Evolutionary conservation across 2,797 vertebrate genomes (phyloP).

Genomic region (Pipistrellus nathusii): DNA sequence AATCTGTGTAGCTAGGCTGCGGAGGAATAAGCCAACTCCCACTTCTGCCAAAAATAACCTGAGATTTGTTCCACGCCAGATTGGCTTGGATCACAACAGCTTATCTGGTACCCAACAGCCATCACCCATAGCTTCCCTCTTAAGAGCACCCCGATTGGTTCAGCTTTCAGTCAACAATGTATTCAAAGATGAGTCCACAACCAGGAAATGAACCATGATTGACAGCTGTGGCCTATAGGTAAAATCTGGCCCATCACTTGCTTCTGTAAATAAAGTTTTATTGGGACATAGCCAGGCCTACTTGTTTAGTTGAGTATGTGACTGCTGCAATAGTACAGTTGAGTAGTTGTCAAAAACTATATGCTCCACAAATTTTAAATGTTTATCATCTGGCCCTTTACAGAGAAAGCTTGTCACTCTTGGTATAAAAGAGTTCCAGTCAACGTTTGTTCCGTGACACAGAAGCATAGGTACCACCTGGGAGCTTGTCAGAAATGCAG

Average conservation of each 20-base stretch:
- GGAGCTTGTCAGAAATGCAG: not conserved
- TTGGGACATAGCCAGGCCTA: not conserved
- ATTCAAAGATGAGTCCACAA: not conserved
- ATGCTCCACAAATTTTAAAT: not conserved
- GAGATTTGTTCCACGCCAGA: not conserved
- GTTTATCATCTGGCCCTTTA: not conserved
- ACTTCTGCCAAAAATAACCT: not conserved
- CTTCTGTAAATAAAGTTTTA: slow-evolving; percentile 46
- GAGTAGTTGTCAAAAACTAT: not conserved
- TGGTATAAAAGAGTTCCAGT: too few relatives aligned
- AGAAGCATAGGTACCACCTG: not conserved
- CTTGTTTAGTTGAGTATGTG: not conserved
- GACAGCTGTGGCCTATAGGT: not conserved
- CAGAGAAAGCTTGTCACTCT: not conserved
- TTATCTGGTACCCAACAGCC: not conserved
- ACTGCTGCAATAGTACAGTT: not conserved
- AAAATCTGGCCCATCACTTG: not conserved
- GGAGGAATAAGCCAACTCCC: not conserved
- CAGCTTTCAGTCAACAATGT: not conserved
- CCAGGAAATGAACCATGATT: not conserved
- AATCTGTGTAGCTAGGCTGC: not conserved
- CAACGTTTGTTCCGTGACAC: too few relatives aligned
- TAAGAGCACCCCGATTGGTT: not conserved
- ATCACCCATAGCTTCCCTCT: not conserved
- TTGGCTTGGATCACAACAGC: not conserved